These are phyloP conservation scores for Carcina quercana DNA, from an alignment of 2,888 invertebrate genomes.

Conservation along the genomic window DNA sequence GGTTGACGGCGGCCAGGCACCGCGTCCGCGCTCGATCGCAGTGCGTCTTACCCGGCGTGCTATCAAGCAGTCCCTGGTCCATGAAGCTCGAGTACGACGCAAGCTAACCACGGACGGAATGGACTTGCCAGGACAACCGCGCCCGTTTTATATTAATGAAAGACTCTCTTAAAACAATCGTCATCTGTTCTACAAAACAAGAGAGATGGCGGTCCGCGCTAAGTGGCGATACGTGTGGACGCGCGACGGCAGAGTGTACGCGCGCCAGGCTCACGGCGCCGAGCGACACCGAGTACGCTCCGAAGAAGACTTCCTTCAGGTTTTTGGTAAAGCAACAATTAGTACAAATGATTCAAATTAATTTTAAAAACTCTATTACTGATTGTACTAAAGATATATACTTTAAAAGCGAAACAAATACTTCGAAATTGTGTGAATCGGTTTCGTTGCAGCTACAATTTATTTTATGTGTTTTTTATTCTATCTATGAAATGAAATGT, in stretches of 20 bases:
- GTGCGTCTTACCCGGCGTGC: neutral
- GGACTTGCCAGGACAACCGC: neutral
- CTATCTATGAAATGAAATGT: neutral
- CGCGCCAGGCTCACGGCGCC: neutral
- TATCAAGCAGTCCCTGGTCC: neutral
- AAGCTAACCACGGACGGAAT: neutral
- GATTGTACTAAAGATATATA: neutral
- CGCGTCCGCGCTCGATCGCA: neutral
- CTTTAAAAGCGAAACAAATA: neutral
- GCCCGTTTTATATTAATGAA: neutral
- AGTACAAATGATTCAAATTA: neutral
- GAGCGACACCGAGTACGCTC: neutral
- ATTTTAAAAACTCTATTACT: neutral
- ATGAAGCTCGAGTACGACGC: neutral
- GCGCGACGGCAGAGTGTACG: neutral
- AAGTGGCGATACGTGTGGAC: neutral
- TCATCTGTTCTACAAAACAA: neutral
- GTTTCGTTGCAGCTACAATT: too few relatives aligned
- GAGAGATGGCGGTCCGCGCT: neutral
- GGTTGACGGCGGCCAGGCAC: too few relatives aligned
- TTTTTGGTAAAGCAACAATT: neutral
- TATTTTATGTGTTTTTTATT: neutral
- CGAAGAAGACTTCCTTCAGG: neutral
- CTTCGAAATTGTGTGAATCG: too few relatives aligned
- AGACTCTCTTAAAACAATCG: neutral